A percentile compares a stretch with the other conserved stretches of the same genome.
phyloP scores from a whole-genome alignment of 1,140 invertebrate genomes.

The Zophobas morio region DNA sequence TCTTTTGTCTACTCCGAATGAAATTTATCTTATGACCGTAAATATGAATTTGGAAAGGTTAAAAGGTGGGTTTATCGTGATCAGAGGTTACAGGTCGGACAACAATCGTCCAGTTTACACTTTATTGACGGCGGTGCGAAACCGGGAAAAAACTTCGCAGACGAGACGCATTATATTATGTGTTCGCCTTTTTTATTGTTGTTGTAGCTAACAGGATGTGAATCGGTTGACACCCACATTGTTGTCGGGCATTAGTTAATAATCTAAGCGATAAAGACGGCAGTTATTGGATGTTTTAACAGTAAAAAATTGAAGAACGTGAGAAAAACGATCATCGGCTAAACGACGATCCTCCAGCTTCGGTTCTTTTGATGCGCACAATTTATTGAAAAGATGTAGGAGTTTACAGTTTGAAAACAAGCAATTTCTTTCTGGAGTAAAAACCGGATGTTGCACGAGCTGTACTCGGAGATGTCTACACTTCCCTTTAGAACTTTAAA shows the following conservation, averaged over 20 bases:
- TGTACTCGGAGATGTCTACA: too few species aligned
- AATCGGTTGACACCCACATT: background rate
- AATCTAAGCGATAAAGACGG: constrained; percentile 8
- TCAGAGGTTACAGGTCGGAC: constrained; percentile 33
- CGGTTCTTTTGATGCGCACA: constrained; percentile 18
- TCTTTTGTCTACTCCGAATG: constrained; percentile 5
- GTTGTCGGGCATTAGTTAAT: constrained; percentile 1
- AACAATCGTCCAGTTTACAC: constrained; percentile 32
- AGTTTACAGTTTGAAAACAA: constrained; percentile 15
- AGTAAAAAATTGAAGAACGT: constrained; percentile 31
- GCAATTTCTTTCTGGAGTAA: background rate
- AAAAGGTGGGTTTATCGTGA: constrained; percentile 38
- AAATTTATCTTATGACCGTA: constrained; percentile 31
- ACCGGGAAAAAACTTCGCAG: constrained; percentile 3
- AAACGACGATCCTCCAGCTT: background rate
- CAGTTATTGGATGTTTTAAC: constrained; percentile 1
- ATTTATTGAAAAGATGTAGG: constrained; percentile 3
- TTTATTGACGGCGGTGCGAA: constrained; percentile 21
- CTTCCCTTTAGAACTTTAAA: too few species aligned
- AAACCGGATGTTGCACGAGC: too few species aligned
- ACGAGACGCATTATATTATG: background rate
- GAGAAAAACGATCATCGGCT: constrained; percentile 12
- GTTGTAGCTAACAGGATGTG: background rate
- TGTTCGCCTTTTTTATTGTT: constrained; percentile 2
- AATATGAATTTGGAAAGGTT: constrained; percentile 43